A percentile compares a stretch with the other conserved stretches of the same genome.
phyloP scores from a whole-genome alignment of 2,113 vertebrate genomes.

The Nibea coibor region DNA sequence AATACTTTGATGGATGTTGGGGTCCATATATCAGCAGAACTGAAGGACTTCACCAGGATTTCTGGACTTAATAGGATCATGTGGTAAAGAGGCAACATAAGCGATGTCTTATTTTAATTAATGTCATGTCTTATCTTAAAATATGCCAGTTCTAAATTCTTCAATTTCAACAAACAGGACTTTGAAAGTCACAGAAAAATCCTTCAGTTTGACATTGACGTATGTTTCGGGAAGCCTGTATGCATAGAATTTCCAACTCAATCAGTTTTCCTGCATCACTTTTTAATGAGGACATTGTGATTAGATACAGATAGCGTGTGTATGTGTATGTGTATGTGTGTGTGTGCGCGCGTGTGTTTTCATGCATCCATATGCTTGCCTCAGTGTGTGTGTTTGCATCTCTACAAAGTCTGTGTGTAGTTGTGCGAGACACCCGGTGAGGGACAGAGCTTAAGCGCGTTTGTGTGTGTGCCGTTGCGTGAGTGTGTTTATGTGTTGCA shows the following conservation, averaged over 20 bases:
- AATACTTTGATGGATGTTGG: constrained; percentile 17
- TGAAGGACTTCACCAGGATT: constrained; percentile 38
- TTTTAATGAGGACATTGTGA: constrained; percentile 72
- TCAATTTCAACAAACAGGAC: constrained; percentile 23
- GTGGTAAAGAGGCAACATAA: not conserved
- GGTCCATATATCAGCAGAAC: constrained; percentile 22
- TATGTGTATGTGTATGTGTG: constrained; percentile 5
- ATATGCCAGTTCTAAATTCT: constrained; percentile 9
- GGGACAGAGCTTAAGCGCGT: constrained; percentile 43
- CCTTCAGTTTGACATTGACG: constrained; percentile 51
- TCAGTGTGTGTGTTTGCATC: constrained; percentile 4
- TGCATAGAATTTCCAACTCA: constrained; percentile 31
- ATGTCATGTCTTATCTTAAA: constrained; percentile 33
- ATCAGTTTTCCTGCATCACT: constrained; percentile 66
- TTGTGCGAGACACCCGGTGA: constrained; percentile 7
- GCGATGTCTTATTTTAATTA: constrained; percentile 35
- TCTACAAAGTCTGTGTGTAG: not conserved
- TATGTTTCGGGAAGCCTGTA: constrained; percentile 15
- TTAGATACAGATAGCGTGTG: constrained; percentile 33
- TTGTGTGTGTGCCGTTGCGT: constrained; percentile 25
- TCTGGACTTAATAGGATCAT: constrained; percentile 17
- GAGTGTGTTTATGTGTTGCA: constrained; percentile 66
- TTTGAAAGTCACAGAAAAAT: constrained; percentile 41
- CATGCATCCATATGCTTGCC: constrained; percentile 36
- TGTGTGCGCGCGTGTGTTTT: constrained; percentile 12